phyloP scores from a whole-genome alignment of 2,113 vertebrate species.

The Alces alces region DNA sequence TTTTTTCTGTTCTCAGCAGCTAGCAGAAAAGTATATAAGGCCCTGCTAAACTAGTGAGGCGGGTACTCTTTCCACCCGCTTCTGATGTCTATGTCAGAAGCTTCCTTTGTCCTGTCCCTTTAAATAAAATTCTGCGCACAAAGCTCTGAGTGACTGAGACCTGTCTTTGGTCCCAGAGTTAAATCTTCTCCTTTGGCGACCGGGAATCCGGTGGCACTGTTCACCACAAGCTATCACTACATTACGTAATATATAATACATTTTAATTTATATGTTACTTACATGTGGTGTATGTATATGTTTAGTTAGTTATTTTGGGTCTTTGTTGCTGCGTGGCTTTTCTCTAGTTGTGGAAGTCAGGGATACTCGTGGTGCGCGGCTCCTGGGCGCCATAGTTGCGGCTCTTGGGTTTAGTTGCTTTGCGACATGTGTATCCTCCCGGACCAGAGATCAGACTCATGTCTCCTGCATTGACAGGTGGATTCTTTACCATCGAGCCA shows the following conservation, averaged over 20 bases:
- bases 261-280: neutral
- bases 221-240: neutral
- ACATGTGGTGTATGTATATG: neutral
- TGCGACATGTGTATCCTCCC: neutral
- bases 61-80: neutral
- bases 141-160: neutral
- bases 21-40: neutral
- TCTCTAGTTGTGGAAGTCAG: neutral
- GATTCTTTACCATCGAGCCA: neutral
- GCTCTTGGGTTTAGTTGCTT: neutral
- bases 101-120: neutral
- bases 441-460: neutral
- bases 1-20: neutral
- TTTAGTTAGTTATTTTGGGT: neutral
- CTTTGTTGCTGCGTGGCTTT: neutral
- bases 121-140: neutral
- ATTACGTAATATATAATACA: neutral
- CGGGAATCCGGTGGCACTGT: neutral
- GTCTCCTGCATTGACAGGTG: neutral
- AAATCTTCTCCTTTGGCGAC: neutral
- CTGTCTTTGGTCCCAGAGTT: neutral
- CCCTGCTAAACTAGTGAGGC: neutral
- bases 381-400: neutral
- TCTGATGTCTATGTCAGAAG: neutral
- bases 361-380: rapidly evolving